A percentile compares a stretch with the other conserved stretches of the same genome.
Conservation (phyloP, 2,888 invertebrate genomes). For the Pseudococcus jackbeardsleyi region DNA sequence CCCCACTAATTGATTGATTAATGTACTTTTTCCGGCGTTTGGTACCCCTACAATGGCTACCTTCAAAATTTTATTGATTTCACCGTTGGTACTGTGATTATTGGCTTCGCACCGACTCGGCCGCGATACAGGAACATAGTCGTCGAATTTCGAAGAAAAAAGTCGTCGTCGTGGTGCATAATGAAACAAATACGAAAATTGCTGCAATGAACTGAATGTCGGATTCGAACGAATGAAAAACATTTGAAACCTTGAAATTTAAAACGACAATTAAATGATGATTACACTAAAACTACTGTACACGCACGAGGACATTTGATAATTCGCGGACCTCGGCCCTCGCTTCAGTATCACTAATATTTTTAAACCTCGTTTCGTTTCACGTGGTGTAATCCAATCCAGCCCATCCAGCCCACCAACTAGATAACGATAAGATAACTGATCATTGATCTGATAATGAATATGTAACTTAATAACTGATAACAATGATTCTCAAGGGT, state of each 20-base stretch:
- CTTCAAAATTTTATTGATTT: constrained; percentile 72
- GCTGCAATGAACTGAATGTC: neutral
- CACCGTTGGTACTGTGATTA: neutral
- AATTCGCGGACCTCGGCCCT: too few species aligned
- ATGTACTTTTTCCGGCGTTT: constrained; percentile 95
- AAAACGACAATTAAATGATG: too few species aligned
- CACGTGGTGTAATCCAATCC: too few species aligned
- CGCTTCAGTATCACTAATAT: too few species aligned
- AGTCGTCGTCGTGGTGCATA: neutral
- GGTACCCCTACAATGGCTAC: constrained; percentile 93
- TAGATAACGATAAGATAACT: too few species aligned
- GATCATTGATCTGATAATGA: too few species aligned
- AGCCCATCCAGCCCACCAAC: too few species aligned
- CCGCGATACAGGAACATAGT: neutral
- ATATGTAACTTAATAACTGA: too few species aligned
- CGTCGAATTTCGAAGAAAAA: neutral
- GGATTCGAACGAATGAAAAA: neutral
- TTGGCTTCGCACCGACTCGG: neutral
- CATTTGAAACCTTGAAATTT: neutral
- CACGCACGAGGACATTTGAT: too few species aligned
- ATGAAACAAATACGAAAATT: neutral
- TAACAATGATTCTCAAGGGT: too few species aligned
- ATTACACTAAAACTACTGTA: too few species aligned
- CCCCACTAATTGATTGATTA: constrained; percentile 88
- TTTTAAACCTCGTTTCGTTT: too few species aligned